These are phyloP conservation scores for Danionella cerebrum DNA, from an alignment of 2,113 vertebrate genomes.

Conservation along the genomic window DNA sequence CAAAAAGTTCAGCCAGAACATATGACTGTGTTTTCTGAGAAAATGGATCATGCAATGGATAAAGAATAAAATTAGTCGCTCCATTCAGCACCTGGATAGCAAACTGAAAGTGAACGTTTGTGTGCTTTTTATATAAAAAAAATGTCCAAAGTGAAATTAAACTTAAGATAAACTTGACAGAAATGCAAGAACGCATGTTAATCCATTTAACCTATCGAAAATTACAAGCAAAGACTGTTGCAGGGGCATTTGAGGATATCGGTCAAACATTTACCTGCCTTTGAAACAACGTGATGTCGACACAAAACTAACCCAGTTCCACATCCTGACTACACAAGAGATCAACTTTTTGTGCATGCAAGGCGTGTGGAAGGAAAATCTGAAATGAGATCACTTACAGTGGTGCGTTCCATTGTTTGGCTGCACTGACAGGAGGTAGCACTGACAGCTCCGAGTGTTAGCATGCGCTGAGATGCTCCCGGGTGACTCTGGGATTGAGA, in stretches of 20 bases:
- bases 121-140: too few species aligned
- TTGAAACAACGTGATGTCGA: not conserved
- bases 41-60: not conserved
- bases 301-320: not conserved
- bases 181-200: not conserved
- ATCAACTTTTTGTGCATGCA: not conserved
- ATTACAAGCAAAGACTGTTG: not conserved
- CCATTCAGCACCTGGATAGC: conserved; percentile 62
- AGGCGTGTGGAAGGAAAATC: not conserved
- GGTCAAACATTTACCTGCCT: conserved; percentile 27
- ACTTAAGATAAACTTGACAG: too few species aligned
- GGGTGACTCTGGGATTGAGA: conserved; percentile 13
- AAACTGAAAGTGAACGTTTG: conserved; percentile 62
- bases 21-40: not conserved
- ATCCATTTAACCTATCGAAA: not conserved
- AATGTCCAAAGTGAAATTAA: not conserved
- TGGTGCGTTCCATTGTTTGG: conserved; percentile 5
- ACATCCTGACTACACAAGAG: not conserved
- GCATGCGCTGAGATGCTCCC: conserved; percentile 30
- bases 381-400: conserved; percentile 21
- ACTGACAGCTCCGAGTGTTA: conserved; percentile 8
- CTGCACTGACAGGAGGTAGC: conserved; percentile 15
- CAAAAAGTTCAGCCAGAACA: not conserved
- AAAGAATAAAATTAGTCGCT: not conserved
- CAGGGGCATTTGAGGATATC: not conserved